These are phyloP conservation scores for Saturnia pavonia DNA, from an alignment of 2,888 invertebrate species.

Conservation along the genomic window DNA sequence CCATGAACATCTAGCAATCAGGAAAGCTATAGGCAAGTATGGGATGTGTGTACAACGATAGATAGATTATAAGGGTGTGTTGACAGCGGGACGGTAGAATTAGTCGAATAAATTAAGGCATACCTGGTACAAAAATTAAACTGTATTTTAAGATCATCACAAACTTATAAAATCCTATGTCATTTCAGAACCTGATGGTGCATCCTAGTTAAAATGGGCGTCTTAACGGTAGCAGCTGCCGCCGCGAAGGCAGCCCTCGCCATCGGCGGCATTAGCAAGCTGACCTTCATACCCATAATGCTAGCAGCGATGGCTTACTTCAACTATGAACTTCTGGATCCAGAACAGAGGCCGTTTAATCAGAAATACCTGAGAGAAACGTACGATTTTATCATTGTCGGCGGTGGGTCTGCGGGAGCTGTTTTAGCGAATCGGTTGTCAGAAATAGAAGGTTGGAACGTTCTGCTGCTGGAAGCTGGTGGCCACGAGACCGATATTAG, in stretches of 20 bases:
- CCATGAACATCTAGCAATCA: no score
- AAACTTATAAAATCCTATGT: conserved; percentile 15
- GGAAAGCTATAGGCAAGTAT: no score
- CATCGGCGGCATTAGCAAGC: conserved; percentile 86
- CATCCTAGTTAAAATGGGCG: conserved; percentile 56
- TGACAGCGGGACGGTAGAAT: no score
- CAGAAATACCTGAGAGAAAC: conserved; percentile 84
- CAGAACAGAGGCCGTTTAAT: conserved; percentile 90
- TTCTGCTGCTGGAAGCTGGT: conserved; percentile 91
- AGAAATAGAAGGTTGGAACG: conserved; percentile 89
- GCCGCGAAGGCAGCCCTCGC: conserved; percentile 88
- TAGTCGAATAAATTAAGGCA: no score
- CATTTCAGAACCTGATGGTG: conserved; percentile 47
- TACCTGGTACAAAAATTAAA: no score
- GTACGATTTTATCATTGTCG: conserved; percentile 92
- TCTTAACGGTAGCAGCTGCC: conserved; percentile 77
- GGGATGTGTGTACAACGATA: no score
- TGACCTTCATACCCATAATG: conserved; percentile 88
- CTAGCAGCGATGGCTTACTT: conserved; percentile 90
- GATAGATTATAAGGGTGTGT: no score
- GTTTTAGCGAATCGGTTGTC: conserved; percentile 91
- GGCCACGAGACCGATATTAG: conserved; percentile 94
- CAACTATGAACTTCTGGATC: conserved; percentile 92
- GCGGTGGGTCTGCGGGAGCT: conserved; percentile 92
- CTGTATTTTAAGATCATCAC: no score